These are phyloP conservation scores for Mythimna lalbum DNA, from an alignment of 2,888 invertebrate species.

Conservation along the genomic window DNA sequence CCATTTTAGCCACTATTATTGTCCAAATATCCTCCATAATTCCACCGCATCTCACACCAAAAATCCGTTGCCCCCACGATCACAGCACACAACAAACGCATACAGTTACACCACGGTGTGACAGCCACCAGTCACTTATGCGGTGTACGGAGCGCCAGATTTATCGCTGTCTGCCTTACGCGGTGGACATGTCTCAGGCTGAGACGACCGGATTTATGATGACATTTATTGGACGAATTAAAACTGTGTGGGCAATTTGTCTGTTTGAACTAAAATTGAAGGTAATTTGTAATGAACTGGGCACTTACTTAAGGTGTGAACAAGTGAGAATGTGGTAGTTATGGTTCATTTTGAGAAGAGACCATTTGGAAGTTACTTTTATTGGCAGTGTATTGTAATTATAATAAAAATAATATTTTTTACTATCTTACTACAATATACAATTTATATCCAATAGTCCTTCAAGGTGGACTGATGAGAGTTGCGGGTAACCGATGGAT, in stretches of 20 bases:
- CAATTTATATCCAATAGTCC: no score
- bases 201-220: conserved; percentile 78
- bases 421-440: no score
- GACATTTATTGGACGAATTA: conserved; percentile 78
- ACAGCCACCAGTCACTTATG: conserved; percentile 70
- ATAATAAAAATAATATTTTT: no score
- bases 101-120: conserved; percentile 66
- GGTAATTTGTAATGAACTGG: conserved; percentile 20
- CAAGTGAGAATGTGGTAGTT: neutral
- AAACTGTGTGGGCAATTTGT: conserved; percentile 66
- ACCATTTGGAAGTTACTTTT: neutral
- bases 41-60: conserved; percentile 3
- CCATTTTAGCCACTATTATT: no score
- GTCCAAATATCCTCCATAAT: neutral
- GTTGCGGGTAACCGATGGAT: no score
- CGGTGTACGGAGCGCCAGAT: conserved; percentile 77
- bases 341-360: neutral
- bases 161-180: conserved; percentile 81
- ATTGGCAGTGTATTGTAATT: neutral
- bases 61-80: neutral
- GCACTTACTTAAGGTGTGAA: conserved; percentile 3
- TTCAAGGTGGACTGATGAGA: no score
- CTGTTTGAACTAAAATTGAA: conserved; percentile 35
- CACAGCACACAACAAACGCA: conserved; percentile 12
- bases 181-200: conserved; percentile 74